These are phyloP conservation scores for Adrianichthys oophorus DNA, from an alignment of 2,797 vertebrate species.

Conservation along the genomic window DNA sequence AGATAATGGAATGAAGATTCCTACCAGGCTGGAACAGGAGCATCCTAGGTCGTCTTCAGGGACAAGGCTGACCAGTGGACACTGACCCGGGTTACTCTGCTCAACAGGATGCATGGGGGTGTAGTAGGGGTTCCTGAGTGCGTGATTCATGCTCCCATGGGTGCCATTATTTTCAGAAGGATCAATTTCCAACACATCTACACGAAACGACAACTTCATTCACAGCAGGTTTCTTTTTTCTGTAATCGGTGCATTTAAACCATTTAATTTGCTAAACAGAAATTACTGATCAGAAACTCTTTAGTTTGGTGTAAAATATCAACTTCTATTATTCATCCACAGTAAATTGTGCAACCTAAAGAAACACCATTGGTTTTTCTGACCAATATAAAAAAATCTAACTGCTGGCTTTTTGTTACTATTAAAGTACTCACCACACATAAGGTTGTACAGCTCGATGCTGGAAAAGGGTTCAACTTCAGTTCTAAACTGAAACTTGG, in stretches of 20 bases:
- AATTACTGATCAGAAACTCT: no score
- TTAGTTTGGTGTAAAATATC: no score
- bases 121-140: conserved; percentile 60
- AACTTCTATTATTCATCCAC: no score
- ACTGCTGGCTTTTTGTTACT: background rate
- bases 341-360: no score
- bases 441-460: conserved; percentile 81
- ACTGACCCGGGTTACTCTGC: conserved; percentile 43
- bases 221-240: background rate
- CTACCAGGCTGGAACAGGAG: conserved; percentile 62
- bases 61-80: conserved; percentile 49
- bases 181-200: conserved; percentile 76
- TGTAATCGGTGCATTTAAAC: no score
- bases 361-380: no score
- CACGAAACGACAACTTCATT: background rate
- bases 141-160: conserved; percentile 82
- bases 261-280: no score
- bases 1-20: background rate
- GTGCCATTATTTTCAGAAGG: conserved; percentile 79
- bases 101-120: conserved; percentile 55
- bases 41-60: conserved; percentile 64
- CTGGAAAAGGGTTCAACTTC: conserved; percentile 77
- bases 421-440: conserved; percentile 74
- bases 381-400: no score
- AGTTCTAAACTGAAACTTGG: conserved; percentile 63